phyloP scores from a whole-genome alignment of 2,797 vertebrate genomes.

The Pangasius mekongensis region DNA sequence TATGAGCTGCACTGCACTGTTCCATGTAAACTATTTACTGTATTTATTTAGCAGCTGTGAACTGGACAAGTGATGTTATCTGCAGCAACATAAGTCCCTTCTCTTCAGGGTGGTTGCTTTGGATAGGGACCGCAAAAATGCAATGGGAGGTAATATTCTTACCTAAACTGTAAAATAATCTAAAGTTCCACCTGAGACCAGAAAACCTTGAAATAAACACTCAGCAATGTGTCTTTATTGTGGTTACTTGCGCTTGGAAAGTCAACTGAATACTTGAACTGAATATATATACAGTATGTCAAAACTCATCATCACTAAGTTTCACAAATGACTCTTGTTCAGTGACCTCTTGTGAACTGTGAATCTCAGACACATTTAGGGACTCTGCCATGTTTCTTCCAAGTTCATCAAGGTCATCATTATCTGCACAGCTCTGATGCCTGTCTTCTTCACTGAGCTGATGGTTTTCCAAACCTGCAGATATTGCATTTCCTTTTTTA shows the following conservation, averaged over 20 bases:
- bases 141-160: neutral
- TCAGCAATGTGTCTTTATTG: neutral
- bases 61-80: neutral
- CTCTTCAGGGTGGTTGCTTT: neutral
- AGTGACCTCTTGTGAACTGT: conserved; percentile 23
- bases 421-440: conserved; percentile 54
- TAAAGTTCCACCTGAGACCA: neutral
- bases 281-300: conserved; percentile 51
- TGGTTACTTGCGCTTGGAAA: neutral
- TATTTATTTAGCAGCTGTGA: conserved; percentile 2
- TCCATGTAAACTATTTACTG: neutral
- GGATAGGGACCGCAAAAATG: neutral
- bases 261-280: neutral
- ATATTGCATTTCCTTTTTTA: conserved; percentile 16
- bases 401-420: conserved; percentile 71
- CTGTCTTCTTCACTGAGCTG: conserved; percentile 54
- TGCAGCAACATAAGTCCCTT: conserved; percentile 4
- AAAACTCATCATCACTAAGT: conserved; percentile 74
- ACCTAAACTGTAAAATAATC: neutral
- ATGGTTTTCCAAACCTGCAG: conserved; percentile 22
- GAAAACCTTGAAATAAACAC: neutral
- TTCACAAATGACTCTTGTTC: conserved; percentile 55
- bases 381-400: conserved; percentile 69
- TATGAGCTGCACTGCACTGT: neutral
- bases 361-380: conserved; percentile 65